These are phyloP conservation scores for Agrilus planipennis DNA, from an alignment of 1,140 invertebrate species.

Conservation along the genomic window DNA sequence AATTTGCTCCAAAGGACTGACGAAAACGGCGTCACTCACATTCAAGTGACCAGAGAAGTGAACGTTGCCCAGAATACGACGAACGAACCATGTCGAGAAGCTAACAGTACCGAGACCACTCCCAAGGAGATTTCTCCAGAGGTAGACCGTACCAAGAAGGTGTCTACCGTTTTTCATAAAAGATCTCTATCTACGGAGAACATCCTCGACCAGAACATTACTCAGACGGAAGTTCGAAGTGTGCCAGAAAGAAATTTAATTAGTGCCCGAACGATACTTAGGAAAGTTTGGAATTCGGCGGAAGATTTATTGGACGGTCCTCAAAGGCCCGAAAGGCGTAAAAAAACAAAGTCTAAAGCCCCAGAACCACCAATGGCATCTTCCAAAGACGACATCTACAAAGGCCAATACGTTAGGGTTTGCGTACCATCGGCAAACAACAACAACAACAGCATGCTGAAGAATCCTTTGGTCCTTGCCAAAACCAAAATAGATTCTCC, in stretches of 20 bases:
- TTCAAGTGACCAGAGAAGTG: conserved; percentile 26
- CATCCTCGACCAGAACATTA: conserved; percentile 15
- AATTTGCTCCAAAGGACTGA: conserved; percentile 33
- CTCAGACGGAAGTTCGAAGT: conserved; percentile 20
- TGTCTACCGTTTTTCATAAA: conserved; percentile 7
- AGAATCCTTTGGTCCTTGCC: conserved; percentile 15
- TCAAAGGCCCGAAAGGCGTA: conserved; percentile 24
- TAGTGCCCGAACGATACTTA: conserved; percentile 9
- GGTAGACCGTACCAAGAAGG: conserved; percentile 12
- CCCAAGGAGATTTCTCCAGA: conserved; percentile 4
- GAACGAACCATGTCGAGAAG: neutral
- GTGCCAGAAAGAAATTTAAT: conserved; percentile 5
- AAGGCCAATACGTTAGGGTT: conserved; percentile 29
- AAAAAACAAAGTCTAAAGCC: conserved; percentile 22
- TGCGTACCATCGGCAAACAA: conserved; percentile 16
- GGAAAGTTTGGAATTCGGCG: conserved; percentile 28
- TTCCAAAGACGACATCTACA: conserved; percentile 17
- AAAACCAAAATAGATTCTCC: conserved; percentile 19
- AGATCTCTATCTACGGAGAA: conserved; percentile 20
- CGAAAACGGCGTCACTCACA: conserved; percentile 34
- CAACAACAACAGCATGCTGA: conserved; percentile 16
- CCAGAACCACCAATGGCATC: conserved; percentile 17
- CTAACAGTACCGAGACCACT: neutral
- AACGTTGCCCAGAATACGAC: conserved; percentile 8
- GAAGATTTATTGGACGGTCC: conserved; percentile 27